phyloP scores from a whole-genome alignment of 2,888 invertebrate genomes.

The Drosophila ustulata region DNA sequence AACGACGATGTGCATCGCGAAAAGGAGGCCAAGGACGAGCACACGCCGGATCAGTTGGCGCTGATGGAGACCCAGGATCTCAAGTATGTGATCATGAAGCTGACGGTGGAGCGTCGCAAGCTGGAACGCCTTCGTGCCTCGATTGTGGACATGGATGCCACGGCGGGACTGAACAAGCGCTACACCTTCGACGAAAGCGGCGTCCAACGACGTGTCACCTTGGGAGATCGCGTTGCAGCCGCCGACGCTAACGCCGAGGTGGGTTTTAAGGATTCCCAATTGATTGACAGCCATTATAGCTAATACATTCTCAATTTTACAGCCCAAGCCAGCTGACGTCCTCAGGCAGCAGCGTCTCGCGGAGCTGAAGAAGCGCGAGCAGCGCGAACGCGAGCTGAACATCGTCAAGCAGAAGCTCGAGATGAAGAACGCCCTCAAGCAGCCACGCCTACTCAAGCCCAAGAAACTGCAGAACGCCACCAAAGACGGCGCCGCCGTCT shows the following conservation, averaged over 20 bases:
- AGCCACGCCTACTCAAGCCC: constrained; percentile 88
- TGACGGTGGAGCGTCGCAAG: constrained; percentile 92
- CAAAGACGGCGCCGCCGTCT: constrained; percentile 90
- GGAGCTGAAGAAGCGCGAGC: constrained; percentile 91
- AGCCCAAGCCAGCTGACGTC: constrained; percentile 1
- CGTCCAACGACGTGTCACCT: constrained; percentile 80
- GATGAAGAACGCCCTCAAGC: constrained; percentile 89
- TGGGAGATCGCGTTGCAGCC: constrained; percentile 86
- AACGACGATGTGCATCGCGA: constrained; percentile 89
- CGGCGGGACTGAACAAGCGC: constrained; percentile 90
- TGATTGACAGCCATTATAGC: not conserved
- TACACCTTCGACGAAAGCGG: constrained; percentile 92
- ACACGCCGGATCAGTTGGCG: constrained; percentile 93
- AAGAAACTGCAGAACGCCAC: constrained; percentile 88
- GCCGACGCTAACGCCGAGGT: constrained; percentile 76
- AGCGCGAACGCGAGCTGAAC: constrained; percentile 91
- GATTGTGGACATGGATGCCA: constrained; percentile 93
- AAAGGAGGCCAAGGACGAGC: constrained; percentile 89
- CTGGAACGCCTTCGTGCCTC: constrained; percentile 88
- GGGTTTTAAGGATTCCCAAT: not conserved
- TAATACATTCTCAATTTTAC: not conserved
- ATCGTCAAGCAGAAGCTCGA: constrained; percentile 93
- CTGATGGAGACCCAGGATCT: constrained; percentile 97
- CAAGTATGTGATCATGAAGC: constrained; percentile 94
- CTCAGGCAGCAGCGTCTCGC: constrained; percentile 87